A percentile compares a stretch with the other conserved stretches of the same genome.
Evolutionary conservation across 2,888 invertebrate genomes (phyloP).

Genomic region (Pseudoips prasinana): DNA sequence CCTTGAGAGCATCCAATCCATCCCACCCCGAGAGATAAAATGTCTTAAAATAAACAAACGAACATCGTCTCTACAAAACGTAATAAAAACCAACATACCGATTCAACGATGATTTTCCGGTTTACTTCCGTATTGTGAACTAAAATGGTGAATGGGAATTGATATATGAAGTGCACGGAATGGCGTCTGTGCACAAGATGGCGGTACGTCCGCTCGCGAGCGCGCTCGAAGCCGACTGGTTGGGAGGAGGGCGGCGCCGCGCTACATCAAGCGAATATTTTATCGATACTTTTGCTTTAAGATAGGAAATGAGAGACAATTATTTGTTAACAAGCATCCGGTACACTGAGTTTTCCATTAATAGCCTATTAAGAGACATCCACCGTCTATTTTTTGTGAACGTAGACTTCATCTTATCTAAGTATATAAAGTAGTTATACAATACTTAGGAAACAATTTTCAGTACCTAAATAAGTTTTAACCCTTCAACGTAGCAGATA

Average conservation of each 20-base stretch:
- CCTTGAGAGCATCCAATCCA: slow-evolving; percentile 32
- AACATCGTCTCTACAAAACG: slow-evolving; percentile 1
- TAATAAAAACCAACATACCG: slow-evolving; percentile 15
- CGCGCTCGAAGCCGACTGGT: slow-evolving; percentile 60
- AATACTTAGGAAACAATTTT: too few species aligned
- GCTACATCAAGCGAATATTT: slow-evolving; percentile 33
- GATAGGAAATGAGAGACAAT: slow-evolving; percentile 36
- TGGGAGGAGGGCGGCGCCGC: slow-evolving; percentile 54
- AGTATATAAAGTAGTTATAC: too few species aligned
- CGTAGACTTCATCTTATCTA: too few species aligned
- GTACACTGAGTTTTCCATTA: slow-evolving; percentile 10
- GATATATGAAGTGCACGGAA: slow-evolving; percentile 37
- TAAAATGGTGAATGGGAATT: slow-evolving; percentile 35
- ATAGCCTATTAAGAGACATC: slow-evolving; percentile 7
- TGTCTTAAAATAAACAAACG: slow-evolving; percentile 17
- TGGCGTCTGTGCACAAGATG: slow-evolving; percentile 57
- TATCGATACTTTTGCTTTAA: slow-evolving; percentile 37
- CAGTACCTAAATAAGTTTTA: too few species aligned
- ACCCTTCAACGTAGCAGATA: too few species aligned
- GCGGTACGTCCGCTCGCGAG: slow-evolving; percentile 51
- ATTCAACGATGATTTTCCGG: not conserved
- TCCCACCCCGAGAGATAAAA: slow-evolving; percentile 4
- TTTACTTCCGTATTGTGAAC: slow-evolving; percentile 11
- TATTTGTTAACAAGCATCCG: slow-evolving; percentile 10
- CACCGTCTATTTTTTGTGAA: slow-evolving; percentile 2